Percentiles rank a stretch among this genome's conserved stretches.
phyloP scores from a whole-genome alignment of 2,888 invertebrate species.

The Callosobruchus maculatus region DNA sequence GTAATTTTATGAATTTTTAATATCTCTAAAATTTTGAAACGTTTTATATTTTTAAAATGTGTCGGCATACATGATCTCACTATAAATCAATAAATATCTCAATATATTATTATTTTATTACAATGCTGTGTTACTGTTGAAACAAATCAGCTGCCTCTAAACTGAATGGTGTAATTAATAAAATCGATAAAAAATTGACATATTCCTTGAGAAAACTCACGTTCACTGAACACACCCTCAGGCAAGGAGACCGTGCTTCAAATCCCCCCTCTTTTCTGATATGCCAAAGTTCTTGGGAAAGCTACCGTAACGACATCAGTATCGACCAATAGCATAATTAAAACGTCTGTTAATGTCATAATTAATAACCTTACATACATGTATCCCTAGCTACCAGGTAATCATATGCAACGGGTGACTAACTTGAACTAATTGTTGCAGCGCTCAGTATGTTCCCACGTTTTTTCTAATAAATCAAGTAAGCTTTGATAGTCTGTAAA shows the following conservation, averaged over 20 bases:
- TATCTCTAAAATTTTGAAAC: too few species aligned
- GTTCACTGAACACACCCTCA: neutral
- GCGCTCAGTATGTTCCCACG: slow-evolving; percentile 12
- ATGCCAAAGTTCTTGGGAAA: neutral
- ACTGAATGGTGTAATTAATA: neutral
- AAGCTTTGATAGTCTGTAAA: slow-evolving; percentile 12
- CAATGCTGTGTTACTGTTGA: too few species aligned
- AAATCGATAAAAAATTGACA: neutral
- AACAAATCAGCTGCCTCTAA: neutral
- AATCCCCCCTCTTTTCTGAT: neutral
- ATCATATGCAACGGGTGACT: slow-evolving; percentile 7
- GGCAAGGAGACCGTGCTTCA: neutral
- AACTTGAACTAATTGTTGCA: slow-evolving; percentile 10
- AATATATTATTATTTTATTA: too few species aligned
- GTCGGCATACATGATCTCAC: too few species aligned
- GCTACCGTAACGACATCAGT: neutral
- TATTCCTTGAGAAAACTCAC: neutral
- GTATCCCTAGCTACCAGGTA: slow-evolving; percentile 2
- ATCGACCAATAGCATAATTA: neutral
- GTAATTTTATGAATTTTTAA: too few species aligned
- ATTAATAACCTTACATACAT: slow-evolving; percentile 3
- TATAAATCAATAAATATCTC: too few species aligned
- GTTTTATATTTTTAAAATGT: too few species aligned
- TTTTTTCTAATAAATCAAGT: slow-evolving; percentile 13
- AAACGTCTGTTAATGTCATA: neutral